A percentile compares a stretch with the other conserved stretches of the same genome.
Evolutionary conservation across 2,888 invertebrate species (phyloP).

Genomic region (Argyra leucocephala): DNA sequence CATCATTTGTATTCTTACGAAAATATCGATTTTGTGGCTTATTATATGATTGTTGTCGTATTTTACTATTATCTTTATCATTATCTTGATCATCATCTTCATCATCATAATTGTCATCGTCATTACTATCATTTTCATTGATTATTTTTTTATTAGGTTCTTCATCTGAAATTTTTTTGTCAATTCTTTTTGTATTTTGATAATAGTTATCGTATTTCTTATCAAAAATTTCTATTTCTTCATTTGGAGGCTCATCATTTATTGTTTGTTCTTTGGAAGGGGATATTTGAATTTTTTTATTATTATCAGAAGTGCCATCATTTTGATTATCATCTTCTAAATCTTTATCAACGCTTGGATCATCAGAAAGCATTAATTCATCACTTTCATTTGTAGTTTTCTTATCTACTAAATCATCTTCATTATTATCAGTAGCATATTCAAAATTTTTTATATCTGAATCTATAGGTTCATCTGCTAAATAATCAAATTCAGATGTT

Average conservation of each 20-base stretch:
- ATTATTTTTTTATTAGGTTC: constrained; percentile 30
- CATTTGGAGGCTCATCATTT: constrained; percentile 37
- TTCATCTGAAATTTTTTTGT: constrained; percentile 29
- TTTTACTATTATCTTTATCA: constrained; percentile 24
- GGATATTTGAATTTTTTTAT: constrained; percentile 31
- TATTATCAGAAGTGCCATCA: constrained; percentile 22
- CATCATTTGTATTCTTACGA: constrained; percentile 43
- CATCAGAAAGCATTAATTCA: not conserved
- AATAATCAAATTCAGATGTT: constrained; percentile 13
- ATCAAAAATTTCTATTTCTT: constrained; percentile 30
- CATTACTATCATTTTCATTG: constrained; percentile 37
- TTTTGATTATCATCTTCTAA: constrained; percentile 25
- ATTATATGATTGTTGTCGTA: constrained; percentile 33
- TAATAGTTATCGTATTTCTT: constrained; percentile 26
- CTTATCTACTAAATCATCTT: constrained; percentile 26
- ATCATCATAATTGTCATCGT: constrained; percentile 30
- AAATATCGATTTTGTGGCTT: constrained; percentile 39
- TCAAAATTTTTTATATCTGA: constrained; percentile 36
- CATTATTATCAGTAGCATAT: constrained; percentile 28
- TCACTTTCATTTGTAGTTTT: constrained; percentile 23
- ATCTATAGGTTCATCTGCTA: constrained; percentile 23
- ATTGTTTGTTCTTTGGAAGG: constrained; percentile 18
- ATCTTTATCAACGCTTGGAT: constrained; percentile 19
- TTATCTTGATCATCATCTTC: constrained; percentile 24
- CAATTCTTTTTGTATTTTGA: constrained; percentile 29